phyloP scores from a whole-genome alignment of 2,797 vertebrate genomes.

The Epinephelus awoara region DNA sequence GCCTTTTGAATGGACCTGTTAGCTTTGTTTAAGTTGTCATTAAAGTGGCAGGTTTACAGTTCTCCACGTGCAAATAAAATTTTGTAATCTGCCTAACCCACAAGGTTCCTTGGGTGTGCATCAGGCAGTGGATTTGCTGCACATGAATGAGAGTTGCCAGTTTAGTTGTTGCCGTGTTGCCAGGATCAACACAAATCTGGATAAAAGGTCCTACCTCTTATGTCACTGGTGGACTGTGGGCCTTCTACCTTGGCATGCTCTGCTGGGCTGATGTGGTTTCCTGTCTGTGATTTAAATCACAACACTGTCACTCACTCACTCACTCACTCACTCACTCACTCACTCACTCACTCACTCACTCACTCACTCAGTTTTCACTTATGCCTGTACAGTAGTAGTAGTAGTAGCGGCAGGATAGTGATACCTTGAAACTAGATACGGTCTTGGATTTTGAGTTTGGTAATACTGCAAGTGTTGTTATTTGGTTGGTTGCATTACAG shows the following conservation, averaged over 20 bases:
- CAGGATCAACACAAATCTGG: conserved; percentile 47
- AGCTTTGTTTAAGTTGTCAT: conserved; percentile 50
- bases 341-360: neutral
- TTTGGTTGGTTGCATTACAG: too few relatives aligned
- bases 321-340: too few relatives aligned
- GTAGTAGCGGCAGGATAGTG: too few relatives aligned
- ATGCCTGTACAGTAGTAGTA: neutral
- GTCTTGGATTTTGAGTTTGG: too few relatives aligned
- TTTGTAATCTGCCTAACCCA: conserved; percentile 24
- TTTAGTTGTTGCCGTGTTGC: conserved; percentile 38
- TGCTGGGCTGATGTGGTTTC: conserved; percentile 29
- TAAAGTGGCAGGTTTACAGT: conserved; percentile 50
- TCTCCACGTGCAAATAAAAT: conserved; percentile 7
- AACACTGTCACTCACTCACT: conserved; percentile 1
- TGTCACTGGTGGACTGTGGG: conserved; percentile 28
- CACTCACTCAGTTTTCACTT: conserved; percentile 1
- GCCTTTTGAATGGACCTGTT: conserved; percentile 25
- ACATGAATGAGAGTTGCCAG: conserved; percentile 55
- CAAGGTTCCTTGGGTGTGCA: conserved; percentile 16
- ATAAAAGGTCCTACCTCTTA: conserved; percentile 40
- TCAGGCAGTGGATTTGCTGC: conserved; percentile 32
- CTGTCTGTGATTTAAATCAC: conserved; percentile 26
- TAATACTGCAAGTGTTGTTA: too few relatives aligned
- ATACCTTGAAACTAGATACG: too few relatives aligned
- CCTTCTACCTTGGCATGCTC: conserved; percentile 1